A percentile compares a stretch with the other conserved stretches of the same genome.
These are phyloP conservation scores for Hippocampus zosterae DNA, from an alignment of 2,113 vertebrate species.

Conservation along the genomic window DNA sequence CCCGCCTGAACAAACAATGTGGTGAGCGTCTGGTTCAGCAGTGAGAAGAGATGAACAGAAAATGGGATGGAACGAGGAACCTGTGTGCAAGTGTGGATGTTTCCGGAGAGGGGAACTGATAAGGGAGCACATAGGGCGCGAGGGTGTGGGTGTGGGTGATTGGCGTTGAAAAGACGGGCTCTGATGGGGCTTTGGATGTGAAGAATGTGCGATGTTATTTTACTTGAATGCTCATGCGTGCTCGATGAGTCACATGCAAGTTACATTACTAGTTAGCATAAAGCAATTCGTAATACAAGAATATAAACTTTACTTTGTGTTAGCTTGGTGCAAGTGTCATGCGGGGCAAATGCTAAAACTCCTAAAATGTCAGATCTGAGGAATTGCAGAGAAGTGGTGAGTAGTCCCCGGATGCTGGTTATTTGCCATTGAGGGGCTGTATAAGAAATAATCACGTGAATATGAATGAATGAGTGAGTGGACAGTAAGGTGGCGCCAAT, in stretches of 20 bases:
- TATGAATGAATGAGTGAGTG: background rate
- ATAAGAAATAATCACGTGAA: background rate
- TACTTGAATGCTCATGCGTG: constrained; percentile 28
- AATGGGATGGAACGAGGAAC: constrained; percentile 47
- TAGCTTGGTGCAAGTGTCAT: constrained; percentile 16
- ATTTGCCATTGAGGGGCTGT: background rate
- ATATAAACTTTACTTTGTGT: background rate
- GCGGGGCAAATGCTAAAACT: background rate
- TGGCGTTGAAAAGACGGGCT: constrained; percentile 59
- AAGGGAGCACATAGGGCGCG: constrained; percentile 32
- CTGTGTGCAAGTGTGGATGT: constrained; percentile 70
- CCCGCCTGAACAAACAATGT: constrained; percentile 29
- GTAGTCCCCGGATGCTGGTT: background rate
- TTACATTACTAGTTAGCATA: constrained; percentile 27
- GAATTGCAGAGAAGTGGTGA: constrained; percentile 12
- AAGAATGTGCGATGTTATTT: constrained; percentile 18
- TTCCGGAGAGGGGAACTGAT: constrained; percentile 63
- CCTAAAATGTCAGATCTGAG: background rate
- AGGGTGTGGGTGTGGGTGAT: constrained; percentile 41
- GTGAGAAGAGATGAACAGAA: background rate
- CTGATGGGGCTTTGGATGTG: constrained; percentile 60
- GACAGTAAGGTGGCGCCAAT: background rate
- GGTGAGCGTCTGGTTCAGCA: constrained; percentile 60
- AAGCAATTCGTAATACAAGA: constrained; percentile 3
- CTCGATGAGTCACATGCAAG: constrained; percentile 40